These are phyloP conservation scores for Pterostichus madidus DNA, from an alignment of 2,888 invertebrate species.

Conservation along the genomic window DNA sequence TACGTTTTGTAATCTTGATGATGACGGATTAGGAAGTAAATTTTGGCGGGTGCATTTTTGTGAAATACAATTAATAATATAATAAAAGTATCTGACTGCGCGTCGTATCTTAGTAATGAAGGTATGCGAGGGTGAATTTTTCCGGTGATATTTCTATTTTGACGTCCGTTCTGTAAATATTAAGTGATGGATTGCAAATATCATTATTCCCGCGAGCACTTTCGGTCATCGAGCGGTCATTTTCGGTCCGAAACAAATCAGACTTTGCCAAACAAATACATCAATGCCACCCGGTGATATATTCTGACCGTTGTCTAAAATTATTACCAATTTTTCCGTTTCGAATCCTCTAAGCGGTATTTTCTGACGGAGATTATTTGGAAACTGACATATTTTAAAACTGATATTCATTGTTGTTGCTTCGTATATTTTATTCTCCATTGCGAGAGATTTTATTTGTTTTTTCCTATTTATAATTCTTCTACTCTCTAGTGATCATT, in stretches of 20 bases:
- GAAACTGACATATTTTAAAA: slow-evolving; percentile 32
- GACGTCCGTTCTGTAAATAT: slow-evolving; percentile 53
- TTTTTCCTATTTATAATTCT: too few species aligned
- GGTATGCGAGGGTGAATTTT: slow-evolving; percentile 22
- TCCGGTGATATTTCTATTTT: slow-evolving; percentile 36
- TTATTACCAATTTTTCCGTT: slow-evolving; percentile 53
- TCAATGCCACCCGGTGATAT: slow-evolving; percentile 58
- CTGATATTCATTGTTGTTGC: background rate
- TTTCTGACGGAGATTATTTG: slow-evolving; percentile 27
- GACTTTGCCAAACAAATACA: slow-evolving; percentile 56
- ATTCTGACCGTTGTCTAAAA: slow-evolving; percentile 45
- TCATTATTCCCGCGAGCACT: slow-evolving; percentile 52
- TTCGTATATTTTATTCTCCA: background rate
- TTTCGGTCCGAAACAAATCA: slow-evolving; percentile 48
- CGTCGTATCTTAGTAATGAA: slow-evolving; percentile 23
- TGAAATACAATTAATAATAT: background rate
- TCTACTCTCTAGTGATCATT: too few species aligned
- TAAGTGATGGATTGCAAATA: slow-evolving; percentile 63
- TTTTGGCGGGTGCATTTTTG: background rate
- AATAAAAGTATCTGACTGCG: background rate
- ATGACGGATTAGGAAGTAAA: background rate
- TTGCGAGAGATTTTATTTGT: too few species aligned
- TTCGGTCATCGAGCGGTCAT: slow-evolving; percentile 60
- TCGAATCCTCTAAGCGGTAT: slow-evolving; percentile 43
- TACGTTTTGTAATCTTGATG: background rate